Evolutionary conservation across 2,888 invertebrate species (phyloP).

Genomic region (Chymomyza procnemis): DNA sequence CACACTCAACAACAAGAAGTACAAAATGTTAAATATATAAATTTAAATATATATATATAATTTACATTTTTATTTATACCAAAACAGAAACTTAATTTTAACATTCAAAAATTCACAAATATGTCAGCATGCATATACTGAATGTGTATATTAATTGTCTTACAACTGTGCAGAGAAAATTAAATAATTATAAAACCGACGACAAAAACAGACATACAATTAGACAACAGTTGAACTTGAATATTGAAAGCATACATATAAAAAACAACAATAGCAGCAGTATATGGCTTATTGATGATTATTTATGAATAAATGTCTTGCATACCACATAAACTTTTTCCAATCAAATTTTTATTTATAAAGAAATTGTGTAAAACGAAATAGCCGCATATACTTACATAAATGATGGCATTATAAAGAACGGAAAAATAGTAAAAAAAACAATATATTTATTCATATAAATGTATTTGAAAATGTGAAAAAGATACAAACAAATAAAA

Average conservation of each 20-base stretch:
- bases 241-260: neutral
- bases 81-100: slow-evolving; percentile 52
- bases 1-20: slow-evolving; percentile 69
- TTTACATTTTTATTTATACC: slow-evolving; percentile 62
- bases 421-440: slow-evolving; percentile 48
- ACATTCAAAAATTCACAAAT: slow-evolving; percentile 33
- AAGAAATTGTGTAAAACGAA: slow-evolving; percentile 35
- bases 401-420: slow-evolving; percentile 51
- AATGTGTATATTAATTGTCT: slow-evolving; percentile 30
- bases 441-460: slow-evolving; percentile 72
- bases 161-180: slow-evolving; percentile 39
- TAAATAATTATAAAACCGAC: neutral
- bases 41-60: slow-evolving; percentile 54
- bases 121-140: slow-evolving; percentile 37
- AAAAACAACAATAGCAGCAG: neutral
- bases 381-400: slow-evolving; percentile 41
- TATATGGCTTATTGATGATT: slow-evolving; percentile 20
- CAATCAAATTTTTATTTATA: slow-evolving; percentile 24
- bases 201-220: neutral
- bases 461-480: slow-evolving; percentile 73
- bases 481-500: slow-evolving; percentile 64
- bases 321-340: slow-evolving; percentile 27
- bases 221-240: neutral
- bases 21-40: slow-evolving; percentile 70
- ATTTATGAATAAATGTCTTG: neutral